Base-by-base conservation (phyloP, 2,888 invertebrate genomes). In the Dryocosmus kuriphilus region DNA sequence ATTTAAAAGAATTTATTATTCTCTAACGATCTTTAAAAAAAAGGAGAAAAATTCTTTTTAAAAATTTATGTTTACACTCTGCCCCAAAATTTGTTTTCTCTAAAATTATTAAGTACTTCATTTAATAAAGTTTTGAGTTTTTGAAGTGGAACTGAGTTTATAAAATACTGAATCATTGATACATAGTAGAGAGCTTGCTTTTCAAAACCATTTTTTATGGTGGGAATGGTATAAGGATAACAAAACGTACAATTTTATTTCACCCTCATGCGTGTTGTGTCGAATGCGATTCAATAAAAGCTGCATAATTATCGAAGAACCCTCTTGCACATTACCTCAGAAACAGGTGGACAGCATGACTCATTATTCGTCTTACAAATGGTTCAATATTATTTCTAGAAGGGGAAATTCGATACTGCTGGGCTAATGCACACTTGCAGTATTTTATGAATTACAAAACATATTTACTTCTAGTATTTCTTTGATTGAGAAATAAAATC, bases 321-420 rank as follows among this genome's bases (percentile, higher is more conserved):
- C 71, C 71, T 41, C 41, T 71, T 71, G 46, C 51, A 41, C 51
- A 71, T 71, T 71, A n/a, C 71, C 71, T 30, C n/a, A 71, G 51
- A 71, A 71, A 71, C 71, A 71, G 71, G 71, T 71, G 71, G 71
- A 71, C 30, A 71, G 51, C 30, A 71, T 19, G 46, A 71, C 51
- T 51, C 46, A 71, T 51, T 71, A 67, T 67, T 67, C 41, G 19
- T 41, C 67, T 19, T 11, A 71, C 71, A 71, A 71, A n/a, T 71
- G 71, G 51, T 30, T 71, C 71, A 71, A 71, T 71, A 71, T 71
- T 71, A 51, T 51, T 71, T 71, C 46, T 71, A 46, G 30, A 71
- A 30, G 71, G 51, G 71, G 51, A 71, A 65, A 38, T 38, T 38
- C 22, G 35, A 65, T 41, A 27, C 57, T 57, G 24, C 9, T 27